Evolutionary conservation across 2,113 vertebrate genomes (phyloP).

Genomic region (human): GRCh38 chr2:60208501-60209000

Average conservation of each 20-base stretch:
- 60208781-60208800: background rate
- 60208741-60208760: constrained; percentile 56
- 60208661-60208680: constrained; percentile 31
- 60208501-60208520: background rate
- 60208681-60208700: constrained; percentile 58
- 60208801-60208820: constrained; percentile 46
- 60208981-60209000: background rate
- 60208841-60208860: constrained; percentile 40
- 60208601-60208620: background rate
- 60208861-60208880: constrained; percentile 49
- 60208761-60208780: constrained; percentile 49
- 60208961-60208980: background rate
- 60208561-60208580: constrained; percentile 12
- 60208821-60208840: constrained; percentile 42
- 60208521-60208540: background rate
- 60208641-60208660: constrained; percentile 21
- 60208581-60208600: constrained; percentile 9
- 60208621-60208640: background rate
- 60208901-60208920: constrained; percentile 12
- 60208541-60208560: background rate
- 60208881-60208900: background rate
- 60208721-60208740: constrained; percentile 61
- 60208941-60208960: background rate
- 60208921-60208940: constrained; percentile 5
- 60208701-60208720: constrained; percentile 57